phyloP scores from a whole-genome alignment of 2,888 invertebrate genomes.

The Mechanitis mazaeus region DNA sequence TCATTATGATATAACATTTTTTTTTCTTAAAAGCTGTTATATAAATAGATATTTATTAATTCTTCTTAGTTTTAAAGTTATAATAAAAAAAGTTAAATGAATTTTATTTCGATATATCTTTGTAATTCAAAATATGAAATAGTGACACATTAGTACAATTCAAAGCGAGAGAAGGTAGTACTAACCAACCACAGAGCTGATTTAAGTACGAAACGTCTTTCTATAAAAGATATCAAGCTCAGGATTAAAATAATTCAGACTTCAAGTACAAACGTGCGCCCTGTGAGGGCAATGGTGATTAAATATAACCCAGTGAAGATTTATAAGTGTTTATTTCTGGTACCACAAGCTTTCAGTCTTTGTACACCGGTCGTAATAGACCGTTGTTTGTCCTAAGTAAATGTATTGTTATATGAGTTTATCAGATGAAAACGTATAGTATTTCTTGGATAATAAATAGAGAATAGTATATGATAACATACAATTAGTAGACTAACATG shows the following conservation, averaged over 20 bases:
- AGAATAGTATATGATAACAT: slow-evolving; percentile 12
- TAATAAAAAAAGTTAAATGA: slow-evolving; percentile 1
- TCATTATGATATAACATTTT: too few relatives aligned
- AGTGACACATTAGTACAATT: slow-evolving; percentile 53
- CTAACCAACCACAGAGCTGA: slow-evolving; percentile 69
- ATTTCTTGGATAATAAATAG: slow-evolving; percentile 32
- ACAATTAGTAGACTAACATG: slow-evolving; percentile 2
- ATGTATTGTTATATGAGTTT: slow-evolving; percentile 55
- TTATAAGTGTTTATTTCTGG: slow-evolving; percentile 72
- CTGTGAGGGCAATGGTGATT: slow-evolving; percentile 65
- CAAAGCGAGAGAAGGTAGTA: slow-evolving; percentile 54
- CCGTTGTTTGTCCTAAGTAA: slow-evolving; percentile 60
- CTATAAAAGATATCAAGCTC: slow-evolving; percentile 59
- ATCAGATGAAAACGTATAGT: slow-evolving; percentile 51
- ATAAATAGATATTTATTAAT: slow-evolving; percentile 9
- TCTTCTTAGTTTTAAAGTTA: too few relatives aligned
- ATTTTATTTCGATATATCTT: slow-evolving; percentile 1
- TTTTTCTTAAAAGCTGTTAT: too few relatives aligned
- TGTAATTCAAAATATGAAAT: slow-evolving; percentile 36
- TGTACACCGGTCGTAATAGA: slow-evolving; percentile 55
- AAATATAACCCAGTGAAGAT: slow-evolving; percentile 68
- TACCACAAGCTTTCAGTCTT: slow-evolving; percentile 43
- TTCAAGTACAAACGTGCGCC: slow-evolving; percentile 64
- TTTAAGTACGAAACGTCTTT: slow-evolving; percentile 61
- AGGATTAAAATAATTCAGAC: slow-evolving; percentile 66